These are phyloP conservation scores for Drosophila gunungcola DNA, from an alignment of 1,140 invertebrate species.

Conservation along the genomic window DNA sequence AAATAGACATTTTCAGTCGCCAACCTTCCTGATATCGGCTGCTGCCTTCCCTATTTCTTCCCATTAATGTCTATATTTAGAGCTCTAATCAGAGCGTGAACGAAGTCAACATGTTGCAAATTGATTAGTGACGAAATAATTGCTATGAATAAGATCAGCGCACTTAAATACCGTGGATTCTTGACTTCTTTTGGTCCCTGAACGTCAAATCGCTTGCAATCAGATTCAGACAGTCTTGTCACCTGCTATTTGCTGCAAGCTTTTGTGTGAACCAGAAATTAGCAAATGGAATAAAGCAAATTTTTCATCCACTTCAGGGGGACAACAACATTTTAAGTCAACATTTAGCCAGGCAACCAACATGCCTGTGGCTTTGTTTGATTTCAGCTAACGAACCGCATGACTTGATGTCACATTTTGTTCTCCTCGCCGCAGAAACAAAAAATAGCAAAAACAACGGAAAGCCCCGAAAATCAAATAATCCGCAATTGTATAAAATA, in stretches of 20 bases:
- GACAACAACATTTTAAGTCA: constrained; percentile 34
- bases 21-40: constrained; percentile 21
- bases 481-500: constrained; percentile 41
- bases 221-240: constrained; percentile 27
- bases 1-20: constrained; percentile 43
- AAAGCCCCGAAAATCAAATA: constrained; percentile 39
- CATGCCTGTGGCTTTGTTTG: constrained; percentile 44
- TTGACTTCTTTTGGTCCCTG: background rate
- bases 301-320: constrained; percentile 3
- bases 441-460: constrained; percentile 19
- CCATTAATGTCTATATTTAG: constrained; percentile 58
- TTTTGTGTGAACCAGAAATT: constrained; percentile 52
- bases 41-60: constrained; percentile 1
- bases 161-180: constrained; percentile 1
- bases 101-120: constrained; percentile 47
- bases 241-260: constrained; percentile 26
- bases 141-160: constrained; percentile 13
- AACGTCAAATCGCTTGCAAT: constrained; percentile 1
- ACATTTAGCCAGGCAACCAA: constrained; percentile 35
- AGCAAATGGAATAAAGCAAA: constrained; percentile 42
- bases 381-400: constrained; percentile 66
- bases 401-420: constrained; percentile 61
- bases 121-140: constrained; percentile 33
- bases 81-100: constrained; percentile 68
- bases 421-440: constrained; percentile 32